Base-by-base conservation (phyloP, 1,140 invertebrate genomes). In the Anthonomus grandis region DNA sequence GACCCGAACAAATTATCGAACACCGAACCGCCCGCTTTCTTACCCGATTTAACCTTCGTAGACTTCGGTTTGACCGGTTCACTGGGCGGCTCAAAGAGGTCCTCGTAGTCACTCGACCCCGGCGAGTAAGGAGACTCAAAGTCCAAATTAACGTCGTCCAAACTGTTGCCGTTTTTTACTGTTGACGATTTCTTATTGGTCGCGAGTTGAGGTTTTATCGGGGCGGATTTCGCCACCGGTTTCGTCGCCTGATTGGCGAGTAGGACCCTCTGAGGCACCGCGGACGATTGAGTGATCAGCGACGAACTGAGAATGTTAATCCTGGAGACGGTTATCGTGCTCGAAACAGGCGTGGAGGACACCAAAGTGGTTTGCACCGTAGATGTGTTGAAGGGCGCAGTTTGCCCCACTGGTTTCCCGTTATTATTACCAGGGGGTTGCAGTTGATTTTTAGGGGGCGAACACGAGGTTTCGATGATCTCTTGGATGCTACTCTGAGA, bases 121-220 rank as follows among this genome's bases (percentile, higher is more conserved):
- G 90, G 89, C 18, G 89, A 91, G 74, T 91, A 91, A 0, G 91
- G 90, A 9, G 89, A 91, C 45, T 89, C 84, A 64, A 78, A 86
- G 27, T 87, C 89, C 79, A 83, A 84, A 62, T 87, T 86, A 23
- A 85, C 70, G 51, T 78, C 78, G 6, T 64, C 63, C 15, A 23
- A 46, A 19, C 48, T 60, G 19, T 21, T 37, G n/a, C 61, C 55
- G 39, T 64, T 66, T 46, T 64, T 59, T 10, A 48, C 38, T 54
- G 57, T 27, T 12, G 24, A 34, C 3, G 17, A 23, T 50, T 37
- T 62, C 23, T 55, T 53, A 15, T 70, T 67, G 18, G 75, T 64
- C 3, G 68, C 67, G 27, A 73, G 76, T 75, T 79, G 76, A 25
- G 77, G 77, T 64, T 80, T 78, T 59, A 79, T 78, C 5, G 78